Conservation (phyloP, 2,888 invertebrate genomes). For the Hydrotaea cyrtoneurina region DNA sequence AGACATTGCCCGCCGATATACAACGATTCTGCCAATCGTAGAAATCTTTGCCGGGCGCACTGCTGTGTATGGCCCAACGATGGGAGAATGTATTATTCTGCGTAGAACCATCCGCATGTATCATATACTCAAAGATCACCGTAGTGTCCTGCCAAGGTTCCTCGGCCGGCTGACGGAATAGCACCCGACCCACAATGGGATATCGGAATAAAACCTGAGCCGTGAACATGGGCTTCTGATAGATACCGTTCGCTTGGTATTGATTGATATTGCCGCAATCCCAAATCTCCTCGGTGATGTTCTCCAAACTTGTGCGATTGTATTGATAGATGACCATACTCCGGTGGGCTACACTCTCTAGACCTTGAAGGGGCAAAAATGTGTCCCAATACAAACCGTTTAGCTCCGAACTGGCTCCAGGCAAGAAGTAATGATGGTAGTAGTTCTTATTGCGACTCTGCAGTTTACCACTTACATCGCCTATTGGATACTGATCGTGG, state of each 20-base stretch:
- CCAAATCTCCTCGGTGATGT: conserved; percentile 76
- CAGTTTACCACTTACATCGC: conserved; percentile 93
- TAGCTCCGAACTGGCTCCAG: conserved; percentile 87
- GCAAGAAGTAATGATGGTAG: conserved; percentile 85
- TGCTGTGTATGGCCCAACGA: conserved; percentile 92
- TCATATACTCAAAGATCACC: conserved; percentile 90
- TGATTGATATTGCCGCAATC: conserved; percentile 85
- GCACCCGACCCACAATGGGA: conserved; percentile 91
- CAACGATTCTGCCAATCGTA: conserved; percentile 95
- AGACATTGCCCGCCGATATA: conserved; percentile 88
- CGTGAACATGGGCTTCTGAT: conserved; percentile 87
- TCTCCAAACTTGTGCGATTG: conserved; percentile 74
- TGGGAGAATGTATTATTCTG: conserved; percentile 88
- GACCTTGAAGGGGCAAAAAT: conserved; percentile 91
- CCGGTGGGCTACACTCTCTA: conserved; percentile 89
- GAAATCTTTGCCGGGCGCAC: conserved; percentile 91
- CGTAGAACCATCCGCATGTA: conserved; percentile 92
- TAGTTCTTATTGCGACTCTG: conserved; percentile 87
- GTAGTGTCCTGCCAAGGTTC: conserved; percentile 93
- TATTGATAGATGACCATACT: conserved; percentile 82
- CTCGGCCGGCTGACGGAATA: conserved; percentile 90
- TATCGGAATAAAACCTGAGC: conserved; percentile 92
- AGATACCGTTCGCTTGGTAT: conserved; percentile 85
- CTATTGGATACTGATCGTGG: conserved; percentile 94
- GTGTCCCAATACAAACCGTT: conserved; percentile 90